Evolutionary conservation across 2,888 invertebrate species (phyloP), one percentile per base, ranked within the genome.

Genomic region (Drosophila paranaensis): DNA sequence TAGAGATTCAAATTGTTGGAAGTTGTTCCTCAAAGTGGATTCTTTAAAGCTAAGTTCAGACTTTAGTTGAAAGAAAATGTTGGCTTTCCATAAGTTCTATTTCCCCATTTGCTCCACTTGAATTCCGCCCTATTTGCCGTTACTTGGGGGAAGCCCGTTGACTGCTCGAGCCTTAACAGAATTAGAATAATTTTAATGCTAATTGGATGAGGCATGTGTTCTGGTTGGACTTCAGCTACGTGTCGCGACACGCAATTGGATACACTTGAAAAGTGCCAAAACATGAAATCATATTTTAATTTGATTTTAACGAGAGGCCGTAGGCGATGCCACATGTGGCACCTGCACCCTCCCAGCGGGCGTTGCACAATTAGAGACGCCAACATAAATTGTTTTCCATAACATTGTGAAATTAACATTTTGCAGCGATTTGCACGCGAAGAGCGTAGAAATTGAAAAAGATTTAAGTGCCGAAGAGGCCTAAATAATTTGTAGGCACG

Each of bases 271-370:
- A 83, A 79, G 75, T 80, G 87, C 84, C 87, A 74, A 86, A 85
- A 88, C 85, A 85, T 81, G 83, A 83, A 81, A 74, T 85, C 81
- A 88, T 85, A 82, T 82, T 77, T 71, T 81, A 79, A 83, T 83
- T 82, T 68, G 69, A 63, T 82, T 81, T 76, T 74, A 81, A 79
- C 79, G 63, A 81, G 81, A 25, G 35, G 27, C 43, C 42, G 54
- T 27, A 37, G 35, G 35, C 37, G 39, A 9, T 58, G 58, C 58
- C 58, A 48, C 58, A 46, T 58, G 58, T 30, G 58, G 37, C 58
- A 58, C 45, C 45, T 37, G 55, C 55, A 33, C 46, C 42, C 4
- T 0, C 6, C n/a, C 37, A 30, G 2, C 46, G 6, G 74, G 45
- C 64, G 66, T 67, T 71, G 45, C 65, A 66, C 81, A 77, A 87